These are phyloP conservation scores for Galerucella pusilla DNA, from an alignment of 2,888 invertebrate genomes.

Conservation along the genomic window DNA sequence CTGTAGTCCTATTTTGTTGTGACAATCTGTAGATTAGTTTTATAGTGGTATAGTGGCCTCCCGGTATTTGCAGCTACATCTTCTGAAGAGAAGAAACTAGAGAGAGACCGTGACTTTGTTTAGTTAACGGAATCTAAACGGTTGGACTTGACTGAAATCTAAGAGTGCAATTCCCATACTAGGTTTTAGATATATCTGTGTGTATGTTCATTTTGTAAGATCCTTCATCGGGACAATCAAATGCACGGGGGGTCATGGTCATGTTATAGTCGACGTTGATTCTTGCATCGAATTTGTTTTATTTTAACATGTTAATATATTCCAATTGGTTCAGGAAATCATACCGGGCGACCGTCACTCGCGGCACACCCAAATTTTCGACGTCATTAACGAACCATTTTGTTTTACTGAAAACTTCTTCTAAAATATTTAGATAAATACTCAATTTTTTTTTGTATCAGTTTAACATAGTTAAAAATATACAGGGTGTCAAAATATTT, in stretches of 20 bases:
- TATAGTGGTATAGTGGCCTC: not conserved
- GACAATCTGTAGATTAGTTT: no score
- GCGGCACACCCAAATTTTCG: slow-evolving; percentile 25
- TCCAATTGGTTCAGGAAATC: slow-evolving; percentile 30
- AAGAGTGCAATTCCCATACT: slow-evolving; percentile 36
- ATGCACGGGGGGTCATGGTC: slow-evolving; percentile 44
- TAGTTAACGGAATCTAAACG: slow-evolving; percentile 33
- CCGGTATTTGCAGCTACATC: slow-evolving; percentile 14
- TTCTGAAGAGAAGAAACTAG: not conserved
- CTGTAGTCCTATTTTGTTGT: no score
- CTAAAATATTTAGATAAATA: no score
- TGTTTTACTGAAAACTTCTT: no score
- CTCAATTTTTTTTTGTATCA: no score
- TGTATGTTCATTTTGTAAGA: slow-evolving; percentile 17
- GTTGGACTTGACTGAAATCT: slow-evolving; percentile 40
- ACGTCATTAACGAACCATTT: slow-evolving; percentile 7
- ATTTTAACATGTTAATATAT: slow-evolving; percentile 22
- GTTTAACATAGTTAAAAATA: no score
- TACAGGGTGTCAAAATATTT: no score
- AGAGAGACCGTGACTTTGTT: slow-evolving; percentile 35
- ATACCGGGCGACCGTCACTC: slow-evolving; percentile 27
- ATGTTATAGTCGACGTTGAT: slow-evolving; percentile 23
- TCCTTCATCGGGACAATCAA: slow-evolving; percentile 40
- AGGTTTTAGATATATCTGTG: slow-evolving; percentile 29
- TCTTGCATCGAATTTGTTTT: slow-evolving; percentile 34